Evolutionary conservation across 2,888 invertebrate species (phyloP).

Genomic region (Chymomyza amoena): DNA sequence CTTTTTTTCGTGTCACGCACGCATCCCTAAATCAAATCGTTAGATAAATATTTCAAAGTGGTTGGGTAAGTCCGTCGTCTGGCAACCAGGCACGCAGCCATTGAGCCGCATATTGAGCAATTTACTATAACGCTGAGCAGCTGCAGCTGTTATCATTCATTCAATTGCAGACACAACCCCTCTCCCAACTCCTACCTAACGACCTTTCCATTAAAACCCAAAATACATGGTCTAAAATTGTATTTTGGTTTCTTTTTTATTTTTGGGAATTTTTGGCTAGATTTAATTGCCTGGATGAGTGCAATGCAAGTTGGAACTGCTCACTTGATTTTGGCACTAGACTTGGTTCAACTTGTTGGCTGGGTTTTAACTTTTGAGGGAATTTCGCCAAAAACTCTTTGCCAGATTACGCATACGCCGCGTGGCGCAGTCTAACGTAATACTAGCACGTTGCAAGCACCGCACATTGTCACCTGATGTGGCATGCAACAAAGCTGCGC

Average conservation of each 20-base stretch:
- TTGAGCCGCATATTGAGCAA: conserved; percentile 41
- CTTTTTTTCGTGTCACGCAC: neutral
- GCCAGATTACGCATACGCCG: neutral
- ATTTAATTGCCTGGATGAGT: conserved; percentile 51
- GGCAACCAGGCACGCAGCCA: conserved; percentile 45
- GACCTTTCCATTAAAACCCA: too few relatives aligned
- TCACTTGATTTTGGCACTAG: conserved; percentile 32
- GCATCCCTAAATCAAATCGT: neutral
- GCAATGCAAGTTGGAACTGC: conserved; percentile 28
- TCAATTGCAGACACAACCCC: conserved; percentile 48
- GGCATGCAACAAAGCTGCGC: conserved; percentile 31
- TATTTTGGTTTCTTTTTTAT: conserved; percentile 15
- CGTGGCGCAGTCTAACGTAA: neutral
- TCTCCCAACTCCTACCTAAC: neutral
- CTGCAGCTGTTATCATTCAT: conserved; percentile 52
- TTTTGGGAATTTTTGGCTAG: conserved; percentile 24
- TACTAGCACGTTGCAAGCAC: neutral
- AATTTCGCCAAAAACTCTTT: neutral
- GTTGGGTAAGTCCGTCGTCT: neutral
- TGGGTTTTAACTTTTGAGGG: conserved; percentile 10
- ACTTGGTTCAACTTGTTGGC: conserved; percentile 23
- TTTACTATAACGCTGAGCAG: conserved; percentile 49
- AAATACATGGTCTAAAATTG: neutral
- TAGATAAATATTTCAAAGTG: neutral
- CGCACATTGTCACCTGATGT: conserved; percentile 21